These are phyloP conservation scores for Torymus auratus DNA, from an alignment of 2,888 invertebrate genomes.

Conservation along the genomic window DNA sequence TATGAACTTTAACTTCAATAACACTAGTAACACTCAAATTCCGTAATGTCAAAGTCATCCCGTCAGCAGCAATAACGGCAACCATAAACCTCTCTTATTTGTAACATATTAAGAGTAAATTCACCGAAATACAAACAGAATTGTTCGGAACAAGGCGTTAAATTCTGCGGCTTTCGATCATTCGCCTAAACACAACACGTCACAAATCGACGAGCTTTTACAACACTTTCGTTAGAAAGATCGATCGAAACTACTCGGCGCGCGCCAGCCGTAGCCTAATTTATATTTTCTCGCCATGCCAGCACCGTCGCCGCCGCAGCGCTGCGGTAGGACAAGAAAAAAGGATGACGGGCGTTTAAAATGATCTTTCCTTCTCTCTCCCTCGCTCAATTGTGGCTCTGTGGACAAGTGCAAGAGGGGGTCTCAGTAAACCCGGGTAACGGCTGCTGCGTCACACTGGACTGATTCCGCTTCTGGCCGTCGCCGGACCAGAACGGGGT, in stretches of 20 bases:
- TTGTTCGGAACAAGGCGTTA: constrained; percentile 13
- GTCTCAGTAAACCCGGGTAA: not conserved
- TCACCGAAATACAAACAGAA: not conserved
- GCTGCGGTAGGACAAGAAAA: constrained; percentile 12
- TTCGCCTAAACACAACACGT: not conserved
- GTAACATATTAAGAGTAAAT: not conserved
- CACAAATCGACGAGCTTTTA: constrained; percentile 3
- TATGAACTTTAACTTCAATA: not conserved
- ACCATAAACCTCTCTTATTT: not conserved
- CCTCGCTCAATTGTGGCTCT: not conserved
- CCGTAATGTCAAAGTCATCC: not conserved
- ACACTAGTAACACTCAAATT: constrained; percentile 13
- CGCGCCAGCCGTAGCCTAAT: constrained; percentile 67
- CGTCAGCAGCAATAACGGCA: not conserved
- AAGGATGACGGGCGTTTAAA: constrained; percentile 80
- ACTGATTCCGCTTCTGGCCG: constrained; percentile 47
- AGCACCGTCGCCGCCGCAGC: constrained; percentile 22
- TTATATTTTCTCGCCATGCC: constrained; percentile 70
- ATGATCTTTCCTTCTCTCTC: constrained; percentile 8
- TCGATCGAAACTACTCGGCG: constrained; percentile 68
- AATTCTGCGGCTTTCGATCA: constrained; percentile 13
- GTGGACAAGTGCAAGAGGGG: constrained; percentile 20
- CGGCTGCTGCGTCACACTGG: constrained; percentile 51
- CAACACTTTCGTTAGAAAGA: constrained; percentile 63
- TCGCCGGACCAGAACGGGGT: constrained; percentile 44